Evolutionary conservation across 2,888 invertebrate genomes (phyloP).

Genomic region (Colostygia pectinataria): DNA sequence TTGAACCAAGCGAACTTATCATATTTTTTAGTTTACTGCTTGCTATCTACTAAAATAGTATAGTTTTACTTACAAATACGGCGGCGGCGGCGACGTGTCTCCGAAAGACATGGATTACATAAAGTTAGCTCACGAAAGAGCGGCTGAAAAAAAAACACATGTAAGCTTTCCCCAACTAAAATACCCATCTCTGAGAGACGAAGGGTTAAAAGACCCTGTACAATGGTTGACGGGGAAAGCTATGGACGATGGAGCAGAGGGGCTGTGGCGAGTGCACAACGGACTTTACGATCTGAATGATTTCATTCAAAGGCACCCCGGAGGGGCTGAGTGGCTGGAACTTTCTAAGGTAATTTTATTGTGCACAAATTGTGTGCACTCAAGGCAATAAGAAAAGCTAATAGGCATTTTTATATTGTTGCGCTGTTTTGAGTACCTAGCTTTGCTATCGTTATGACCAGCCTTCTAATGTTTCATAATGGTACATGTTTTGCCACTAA

Average conservation of each 20-base stretch:
- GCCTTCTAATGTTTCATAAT: no score
- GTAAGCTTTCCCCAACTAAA: slow-evolving; percentile 76
- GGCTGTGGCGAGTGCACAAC: slow-evolving; percentile 89
- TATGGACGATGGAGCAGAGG: slow-evolving; percentile 87
- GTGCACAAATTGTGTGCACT: slow-evolving; percentile 1
- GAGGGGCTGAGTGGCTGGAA: slow-evolving; percentile 89
- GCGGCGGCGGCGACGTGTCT: slow-evolving; percentile 38
- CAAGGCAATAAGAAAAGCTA: neutral
- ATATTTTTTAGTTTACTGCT: slow-evolving; percentile 14
- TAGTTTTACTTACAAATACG: neutral
- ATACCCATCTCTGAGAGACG: slow-evolving; percentile 75
- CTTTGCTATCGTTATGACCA: no score
- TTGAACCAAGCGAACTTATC: slow-evolving; percentile 6
- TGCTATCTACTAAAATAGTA: neutral
- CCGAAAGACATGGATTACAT: slow-evolving; percentile 43
- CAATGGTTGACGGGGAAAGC: slow-evolving; percentile 86
- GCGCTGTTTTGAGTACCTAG: no score
- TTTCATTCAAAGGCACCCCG: slow-evolving; percentile 92
- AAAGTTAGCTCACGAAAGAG: slow-evolving; percentile 49
- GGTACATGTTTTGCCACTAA: no score
- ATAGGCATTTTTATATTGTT: neutral
- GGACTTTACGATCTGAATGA: slow-evolving; percentile 91
- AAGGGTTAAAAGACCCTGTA: slow-evolving; percentile 51
- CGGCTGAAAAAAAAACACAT: slow-evolving; percentile 56
- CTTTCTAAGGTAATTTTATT: slow-evolving; percentile 82